Evolutionary conservation across 2,797 vertebrate species (phyloP), one percentile per base, ranked within the genome.

Genomic region (Sebastes matsubarae): DNA sequence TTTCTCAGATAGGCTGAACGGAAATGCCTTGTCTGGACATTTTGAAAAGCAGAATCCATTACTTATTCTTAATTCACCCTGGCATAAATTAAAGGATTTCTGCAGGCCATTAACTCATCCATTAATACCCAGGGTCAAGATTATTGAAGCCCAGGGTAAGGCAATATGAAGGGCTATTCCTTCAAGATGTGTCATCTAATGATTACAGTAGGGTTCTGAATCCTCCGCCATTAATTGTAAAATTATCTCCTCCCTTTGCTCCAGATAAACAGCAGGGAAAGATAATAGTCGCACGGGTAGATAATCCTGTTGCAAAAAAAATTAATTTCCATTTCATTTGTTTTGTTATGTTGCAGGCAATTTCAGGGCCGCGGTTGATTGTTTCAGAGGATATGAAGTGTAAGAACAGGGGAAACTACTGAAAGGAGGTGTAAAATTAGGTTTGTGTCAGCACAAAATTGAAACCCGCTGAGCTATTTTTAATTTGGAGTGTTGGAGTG

Each of bases 31-130:
- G 92, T 94, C 94, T 95, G 93, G 94, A 91, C 95, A 92, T 94
- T 95, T 94, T 94, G 93, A 95, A 94, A 95, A 94, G 94, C 93
- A 93, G 95, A 96, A 96, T 95, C 95, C 95, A 96, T 96, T 96
- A 96, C 93, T 94, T 96, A 86, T 95, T 94, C 94, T 95, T 96
- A 96, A 96, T 96, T 96, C 94, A 95, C 81, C 93, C 93, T 93
- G 93, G 94, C 95, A 96, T 96, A 96, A 96, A 96, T 96, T 95
- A 96, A 95, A 95, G 93, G 92, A 94, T 95, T 95, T 95, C 95
- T 95, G 91, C 94, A 94, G 94, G 94, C 95, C 94, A 96, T 96
- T 96, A 96, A 94, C 94, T 94, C 92, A 92, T 94, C 95, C 95
- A 95, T 96, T 96, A 96, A 96, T 96, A 96, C 90, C 88, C 87